Evolutionary conservation across 1,140 invertebrate genomes (phyloP).

Genomic region (Ceratina japonica): DNA sequence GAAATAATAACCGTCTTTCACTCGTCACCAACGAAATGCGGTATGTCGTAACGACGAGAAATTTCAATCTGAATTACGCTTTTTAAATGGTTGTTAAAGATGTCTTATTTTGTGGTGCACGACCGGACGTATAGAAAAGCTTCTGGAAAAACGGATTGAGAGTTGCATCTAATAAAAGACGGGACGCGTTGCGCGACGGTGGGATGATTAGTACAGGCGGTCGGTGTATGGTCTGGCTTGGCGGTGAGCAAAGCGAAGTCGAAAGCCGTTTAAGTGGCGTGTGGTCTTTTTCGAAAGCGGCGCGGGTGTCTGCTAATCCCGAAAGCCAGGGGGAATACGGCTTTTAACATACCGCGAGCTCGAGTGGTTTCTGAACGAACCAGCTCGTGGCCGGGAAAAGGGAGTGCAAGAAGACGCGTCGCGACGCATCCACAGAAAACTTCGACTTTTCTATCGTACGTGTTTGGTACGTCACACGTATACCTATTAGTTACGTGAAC

Average conservation of each 20-base stretch:
- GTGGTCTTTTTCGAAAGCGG: slow-evolving; percentile 48
- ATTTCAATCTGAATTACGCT: too few relatives aligned
- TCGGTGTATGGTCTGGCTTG: background rate
- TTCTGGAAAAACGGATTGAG: too few relatives aligned
- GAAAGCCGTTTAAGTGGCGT: slow-evolving; percentile 48
- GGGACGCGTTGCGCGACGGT: background rate
- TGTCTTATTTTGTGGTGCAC: background rate
- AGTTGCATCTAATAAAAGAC: background rate
- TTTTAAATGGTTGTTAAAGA: too few relatives aligned
- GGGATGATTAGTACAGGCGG: background rate
- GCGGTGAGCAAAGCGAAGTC: slow-evolving; percentile 12
- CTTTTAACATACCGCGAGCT: slow-evolving; percentile 70
- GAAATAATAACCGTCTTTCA: background rate
- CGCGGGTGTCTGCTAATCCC: slow-evolving; percentile 39
- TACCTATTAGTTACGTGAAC: too few relatives aligned
- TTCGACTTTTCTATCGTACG: slow-evolving; percentile 37
- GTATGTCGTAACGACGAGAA: background rate
- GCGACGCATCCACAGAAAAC: slow-evolving; percentile 22
- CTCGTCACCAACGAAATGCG: too few relatives aligned
- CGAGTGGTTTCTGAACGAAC: slow-evolving; percentile 52
- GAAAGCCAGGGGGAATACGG: slow-evolving; percentile 19
- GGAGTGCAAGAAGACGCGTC: too few relatives aligned
- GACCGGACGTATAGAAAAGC: background rate
- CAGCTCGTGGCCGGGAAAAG: too few relatives aligned
- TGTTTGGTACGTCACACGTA: too few relatives aligned